Conservation (phyloP, 2,888 invertebrate species). For the Terebella lapidaria region DNA sequence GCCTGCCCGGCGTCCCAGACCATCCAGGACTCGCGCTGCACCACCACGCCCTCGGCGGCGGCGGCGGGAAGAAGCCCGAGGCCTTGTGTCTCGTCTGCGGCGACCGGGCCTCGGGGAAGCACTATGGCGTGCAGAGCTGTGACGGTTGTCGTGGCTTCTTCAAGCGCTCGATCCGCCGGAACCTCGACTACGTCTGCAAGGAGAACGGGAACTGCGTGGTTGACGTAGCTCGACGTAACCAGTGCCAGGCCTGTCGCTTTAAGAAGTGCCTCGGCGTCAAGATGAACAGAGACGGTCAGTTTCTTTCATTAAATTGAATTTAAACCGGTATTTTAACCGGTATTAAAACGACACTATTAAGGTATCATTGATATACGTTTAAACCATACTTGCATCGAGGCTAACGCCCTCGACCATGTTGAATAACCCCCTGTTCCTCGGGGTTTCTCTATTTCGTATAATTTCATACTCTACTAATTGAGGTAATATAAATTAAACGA, state of each 20-base stretch:
- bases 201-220: constrained; percentile 82
- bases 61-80: constrained; percentile 41
- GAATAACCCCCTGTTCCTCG: too few species aligned
- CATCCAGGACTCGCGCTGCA: not conserved
- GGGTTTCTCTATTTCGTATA: not conserved
- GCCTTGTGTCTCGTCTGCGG: constrained; percentile 56
- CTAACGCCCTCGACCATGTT: too few species aligned
- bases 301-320: too few species aligned
- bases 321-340: not conserved
- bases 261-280: constrained; percentile 84
- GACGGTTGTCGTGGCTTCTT: constrained; percentile 74
- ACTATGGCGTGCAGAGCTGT: constrained; percentile 57
- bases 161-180: constrained; percentile 82
- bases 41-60: not conserved
- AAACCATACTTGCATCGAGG: not conserved
- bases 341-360: too few species aligned
- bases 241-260: constrained; percentile 91
- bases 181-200: constrained; percentile 86
- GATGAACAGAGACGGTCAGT: constrained; percentile 87
- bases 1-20: not conserved
- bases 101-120: constrained; percentile 56
- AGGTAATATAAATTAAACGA: too few species aligned
- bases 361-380: not conserved
- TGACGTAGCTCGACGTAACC: constrained; percentile 85
- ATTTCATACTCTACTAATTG: too few species aligned